Evolutionary conservation across 2,888 invertebrate genomes (phyloP).

Genomic region (Petrolisthes cinctipes): DNA sequence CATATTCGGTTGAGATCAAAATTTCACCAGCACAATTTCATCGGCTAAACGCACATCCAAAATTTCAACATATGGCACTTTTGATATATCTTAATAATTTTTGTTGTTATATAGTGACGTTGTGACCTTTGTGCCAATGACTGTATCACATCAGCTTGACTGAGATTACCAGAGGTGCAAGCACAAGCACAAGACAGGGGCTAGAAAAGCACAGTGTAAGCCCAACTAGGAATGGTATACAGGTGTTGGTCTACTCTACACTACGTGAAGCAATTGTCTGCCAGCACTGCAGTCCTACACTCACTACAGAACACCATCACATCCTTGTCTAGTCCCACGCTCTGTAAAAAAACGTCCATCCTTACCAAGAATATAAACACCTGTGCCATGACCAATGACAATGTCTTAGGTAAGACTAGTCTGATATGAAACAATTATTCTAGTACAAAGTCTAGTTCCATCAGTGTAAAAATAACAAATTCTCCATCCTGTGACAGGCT

Average conservation of each 20-base stretch:
- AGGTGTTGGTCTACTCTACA: conserved; percentile 56
- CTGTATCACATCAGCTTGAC: conserved; percentile 35
- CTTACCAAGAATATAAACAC: conserved; percentile 55
- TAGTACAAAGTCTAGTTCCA: conserved; percentile 59
- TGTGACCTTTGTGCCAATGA: conserved; percentile 40
- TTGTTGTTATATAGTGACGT: conserved; percentile 17
- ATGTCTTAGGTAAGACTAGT: conserved; percentile 62
- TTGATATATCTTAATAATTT: conserved; percentile 4
- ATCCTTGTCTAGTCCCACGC: conserved; percentile 50
- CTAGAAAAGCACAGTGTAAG: conserved; percentile 56
- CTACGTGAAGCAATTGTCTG: conserved; percentile 52
- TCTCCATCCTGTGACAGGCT: conserved; percentile 51
- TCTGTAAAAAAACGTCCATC: conserved; percentile 55
- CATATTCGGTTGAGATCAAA: conserved; percentile 53
- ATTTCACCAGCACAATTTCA: conserved; percentile 49
- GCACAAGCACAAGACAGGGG: conserved; percentile 54
- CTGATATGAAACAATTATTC: conserved; percentile 61
- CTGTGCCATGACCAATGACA: conserved; percentile 46
- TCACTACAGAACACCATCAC: conserved; percentile 57
- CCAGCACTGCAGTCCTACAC: conserved; percentile 41
- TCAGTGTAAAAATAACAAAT: conserved; percentile 60
- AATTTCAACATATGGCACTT: conserved; percentile 59
- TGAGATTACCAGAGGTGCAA: conserved; percentile 48
- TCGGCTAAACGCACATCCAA: conserved; percentile 21
- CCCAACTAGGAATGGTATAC: conserved; percentile 62